A percentile compares a stretch with the other conserved stretches of the same genome.
Conservation (phyloP, 2,888 invertebrate genomes). For the Lycocerus yunnanus region DNA sequence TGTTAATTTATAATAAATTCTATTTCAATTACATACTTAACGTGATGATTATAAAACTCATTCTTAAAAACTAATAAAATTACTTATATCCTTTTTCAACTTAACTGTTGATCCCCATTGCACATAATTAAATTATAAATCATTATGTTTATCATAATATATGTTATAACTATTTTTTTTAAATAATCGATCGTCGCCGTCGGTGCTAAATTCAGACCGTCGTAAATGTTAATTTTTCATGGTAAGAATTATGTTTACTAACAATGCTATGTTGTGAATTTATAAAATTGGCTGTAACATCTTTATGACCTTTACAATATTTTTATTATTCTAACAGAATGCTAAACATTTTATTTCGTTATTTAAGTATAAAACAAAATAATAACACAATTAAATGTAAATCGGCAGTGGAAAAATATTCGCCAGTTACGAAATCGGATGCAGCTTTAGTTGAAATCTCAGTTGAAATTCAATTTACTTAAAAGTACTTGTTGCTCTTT, state of each 20-base stretch:
- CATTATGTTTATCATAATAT: no score
- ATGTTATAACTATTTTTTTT: no score
- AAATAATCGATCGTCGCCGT: no score
- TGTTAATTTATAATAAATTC: no score
- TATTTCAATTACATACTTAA: no score
- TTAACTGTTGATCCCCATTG: no score
- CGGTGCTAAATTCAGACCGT: no score
- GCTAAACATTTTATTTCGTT: background rate
- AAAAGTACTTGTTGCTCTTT: constrained; percentile 2
- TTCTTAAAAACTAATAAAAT: no score
- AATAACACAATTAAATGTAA: background rate
- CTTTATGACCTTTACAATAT: background rate
- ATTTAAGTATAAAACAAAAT: background rate
- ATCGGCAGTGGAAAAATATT: background rate
- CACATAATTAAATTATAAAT: no score
- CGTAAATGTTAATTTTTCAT: no score
- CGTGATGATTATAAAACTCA: no score
- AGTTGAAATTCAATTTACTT: background rate
- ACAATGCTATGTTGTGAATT: background rate
- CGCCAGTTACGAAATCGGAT: background rate
- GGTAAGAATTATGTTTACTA: background rate
- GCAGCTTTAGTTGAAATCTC: background rate
- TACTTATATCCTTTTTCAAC: no score
- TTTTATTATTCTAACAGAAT: background rate
- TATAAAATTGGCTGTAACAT: background rate